phyloP scores from a whole-genome alignment of 2,888 invertebrate genomes.

The Schizaphis graminum region DNA sequence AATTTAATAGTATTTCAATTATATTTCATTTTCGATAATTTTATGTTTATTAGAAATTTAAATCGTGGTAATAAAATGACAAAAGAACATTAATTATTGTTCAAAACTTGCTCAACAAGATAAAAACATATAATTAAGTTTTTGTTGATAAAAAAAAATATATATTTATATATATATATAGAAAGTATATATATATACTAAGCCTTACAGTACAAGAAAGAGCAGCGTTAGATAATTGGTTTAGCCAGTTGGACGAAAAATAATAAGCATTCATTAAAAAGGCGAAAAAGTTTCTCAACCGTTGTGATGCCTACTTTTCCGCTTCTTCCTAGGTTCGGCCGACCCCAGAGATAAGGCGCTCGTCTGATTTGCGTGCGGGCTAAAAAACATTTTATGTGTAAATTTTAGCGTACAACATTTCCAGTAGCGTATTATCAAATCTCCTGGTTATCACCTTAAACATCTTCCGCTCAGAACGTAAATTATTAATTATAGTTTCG shows the following conservation, averaged over 20 bases:
- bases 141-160: slow-evolving; percentile 15
- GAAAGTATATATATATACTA: neutral
- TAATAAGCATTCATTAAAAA: slow-evolving; percentile 57
- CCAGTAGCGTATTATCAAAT: neutral
- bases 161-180: neutral
- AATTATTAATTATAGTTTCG: slow-evolving; percentile 16
- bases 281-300: slow-evolving; percentile 38
- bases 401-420: neutral
- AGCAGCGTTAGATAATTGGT: slow-evolving; percentile 31
- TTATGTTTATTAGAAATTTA: neutral
- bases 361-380: neutral
- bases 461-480: neutral
- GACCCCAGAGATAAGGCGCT: neutral
- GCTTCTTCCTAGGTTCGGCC: neutral
- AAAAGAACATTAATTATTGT: slow-evolving; percentile 33
- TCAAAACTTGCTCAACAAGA: neutral
- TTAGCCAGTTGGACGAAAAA: slow-evolving; percentile 45
- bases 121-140: slow-evolving; percentile 46
- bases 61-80: neutral
- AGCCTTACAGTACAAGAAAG: neutral
- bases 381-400: neutral
- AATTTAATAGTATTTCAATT: slow-evolving; percentile 11
- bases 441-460: neutral
- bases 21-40: neutral
- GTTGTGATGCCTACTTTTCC: neutral